phyloP scores from a whole-genome alignment of 1,140 invertebrate species.

The Idris sp. region DNA sequence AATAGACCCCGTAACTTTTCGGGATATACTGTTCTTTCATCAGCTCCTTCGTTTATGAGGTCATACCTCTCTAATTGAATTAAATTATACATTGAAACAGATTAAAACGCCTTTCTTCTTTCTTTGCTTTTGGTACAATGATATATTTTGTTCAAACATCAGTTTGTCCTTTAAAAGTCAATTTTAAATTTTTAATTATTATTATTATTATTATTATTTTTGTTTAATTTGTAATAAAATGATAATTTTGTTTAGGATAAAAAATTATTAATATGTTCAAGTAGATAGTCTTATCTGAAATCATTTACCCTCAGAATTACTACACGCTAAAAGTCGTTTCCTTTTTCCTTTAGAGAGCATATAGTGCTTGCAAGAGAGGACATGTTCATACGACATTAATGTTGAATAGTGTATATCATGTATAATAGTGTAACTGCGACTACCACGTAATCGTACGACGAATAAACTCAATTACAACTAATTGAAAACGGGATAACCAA shows the following conservation, averaged over 20 bases:
- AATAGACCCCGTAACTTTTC: slow-evolving; percentile 68
- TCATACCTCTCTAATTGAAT: slow-evolving; percentile 53
- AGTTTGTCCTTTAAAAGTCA: too few relatives aligned
- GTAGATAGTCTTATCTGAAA: slow-evolving; percentile 4
- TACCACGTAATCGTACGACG: slow-evolving; percentile 44
- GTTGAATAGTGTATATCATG: slow-evolving; percentile 34
- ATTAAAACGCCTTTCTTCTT: slow-evolving; percentile 25
- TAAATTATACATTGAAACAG: slow-evolving; percentile 47
- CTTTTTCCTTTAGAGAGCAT: slow-evolving; percentile 14
- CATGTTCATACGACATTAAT: slow-evolving; percentile 39
- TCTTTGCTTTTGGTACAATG: background rate
- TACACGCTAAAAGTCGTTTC: slow-evolving; percentile 9
- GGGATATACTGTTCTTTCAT: slow-evolving; percentile 44
- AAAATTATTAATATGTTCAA: too few relatives aligned
- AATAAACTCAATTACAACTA: slow-evolving; percentile 50
- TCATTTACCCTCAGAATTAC: slow-evolving; percentile 7
- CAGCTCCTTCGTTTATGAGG: slow-evolving; percentile 46
- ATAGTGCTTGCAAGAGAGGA: slow-evolving; percentile 10
- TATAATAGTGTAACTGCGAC: slow-evolving; percentile 23
- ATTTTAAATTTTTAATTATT: too few relatives aligned
- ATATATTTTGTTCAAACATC: slow-evolving; percentile 1
- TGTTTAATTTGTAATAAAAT: too few relatives aligned
- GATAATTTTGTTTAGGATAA: too few relatives aligned
- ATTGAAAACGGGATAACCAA: slow-evolving; percentile 33
- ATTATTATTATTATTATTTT: too few relatives aligned